Base-by-base conservation (phyloP, 2,888 invertebrate genomes). In the Rhagophthalmus giganteus region DNA sequence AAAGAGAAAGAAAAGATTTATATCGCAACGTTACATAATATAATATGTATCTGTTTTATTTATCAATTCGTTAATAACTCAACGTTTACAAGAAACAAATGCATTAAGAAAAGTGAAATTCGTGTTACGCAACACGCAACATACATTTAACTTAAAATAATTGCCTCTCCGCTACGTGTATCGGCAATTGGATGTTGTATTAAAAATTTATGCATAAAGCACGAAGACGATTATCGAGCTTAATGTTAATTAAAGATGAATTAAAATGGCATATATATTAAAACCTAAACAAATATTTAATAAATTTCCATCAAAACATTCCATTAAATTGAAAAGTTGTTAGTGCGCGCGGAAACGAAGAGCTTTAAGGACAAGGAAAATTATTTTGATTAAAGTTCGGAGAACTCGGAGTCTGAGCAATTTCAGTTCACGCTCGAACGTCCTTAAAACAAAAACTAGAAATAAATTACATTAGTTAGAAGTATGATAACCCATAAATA, bases 401-500 rank as follows among this genome's bases (percentile, higher is more conserved):
- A 30, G 30, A 39, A 27, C 7, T 7, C 7, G 7, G 20, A 20
- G 7, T 9, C 13, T 20, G 7, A 20, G 39, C 28, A 39, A 39
- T 39, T 39, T 39, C 39, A 39, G 28, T 39, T 39, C 39, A 39
- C 39, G 39, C 39, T 39, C 16, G 39, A 39, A 39, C 39, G 30
- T 39, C 39, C 13, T 26, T 13, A 24, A 42, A 20, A 24, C 31
- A 38, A 37, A 42, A 51, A 39, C 32, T 37, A 32, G 20, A 38
- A 31, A 26, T 32, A 32, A 44, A 50, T 44, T 50, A 32, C 42
- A 30, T 37, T 25, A 42, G 16, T 35, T 31, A 42, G 31, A 24
- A 37, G 39, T 51, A 51, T 45, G 40, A 51, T 45, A 51, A 51
- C 50, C 38, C 39, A 44, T 42, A 49, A 49, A 49, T 47, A 47